Conservation (phyloP, 2,888 invertebrate genomes). For the Tupiocoris notatus region DNA sequence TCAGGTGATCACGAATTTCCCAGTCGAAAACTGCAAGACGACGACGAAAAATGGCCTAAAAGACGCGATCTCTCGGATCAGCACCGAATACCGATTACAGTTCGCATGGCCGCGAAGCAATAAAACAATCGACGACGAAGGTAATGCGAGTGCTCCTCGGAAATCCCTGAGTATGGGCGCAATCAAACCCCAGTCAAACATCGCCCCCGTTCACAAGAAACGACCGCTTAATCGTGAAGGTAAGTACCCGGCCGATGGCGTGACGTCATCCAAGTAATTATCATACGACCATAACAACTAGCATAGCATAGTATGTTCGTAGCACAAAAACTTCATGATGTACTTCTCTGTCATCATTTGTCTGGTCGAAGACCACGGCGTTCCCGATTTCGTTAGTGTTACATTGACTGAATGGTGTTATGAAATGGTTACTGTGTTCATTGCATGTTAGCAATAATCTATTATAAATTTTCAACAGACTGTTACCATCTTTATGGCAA, state of each 20-base stretch:
- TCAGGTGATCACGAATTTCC: conserved; percentile 46
- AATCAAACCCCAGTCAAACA: conserved; percentile 62
- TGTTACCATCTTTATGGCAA: background rate
- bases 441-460: background rate
- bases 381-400: background rate
- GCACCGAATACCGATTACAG: conserved; percentile 85
- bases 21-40: conserved; percentile 45
- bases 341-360: conserved; percentile 18
- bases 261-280: background rate
- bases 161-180: conserved; percentile 88
- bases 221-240: conserved; percentile 41
- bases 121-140: conserved; percentile 56
- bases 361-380: background rate
- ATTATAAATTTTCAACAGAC: background rate
- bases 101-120: conserved; percentile 78
- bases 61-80: conserved; percentile 70
- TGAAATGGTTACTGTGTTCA: background rate
- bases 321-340: conserved; percentile 41
- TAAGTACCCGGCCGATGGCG: conserved; percentile 14
- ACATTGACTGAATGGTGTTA: background rate
- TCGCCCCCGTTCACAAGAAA: conserved; percentile 54
- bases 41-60: conserved; percentile 57
- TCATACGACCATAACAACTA: background rate
- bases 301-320: conserved; percentile 33
- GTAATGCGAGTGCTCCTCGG: conserved; percentile 61